A percentile compares a stretch with the other conserved stretches of the same genome.
Evolutionary conservation across 2,113 vertebrate species (phyloP).

Genomic region (Albula glossodonta): DNA sequence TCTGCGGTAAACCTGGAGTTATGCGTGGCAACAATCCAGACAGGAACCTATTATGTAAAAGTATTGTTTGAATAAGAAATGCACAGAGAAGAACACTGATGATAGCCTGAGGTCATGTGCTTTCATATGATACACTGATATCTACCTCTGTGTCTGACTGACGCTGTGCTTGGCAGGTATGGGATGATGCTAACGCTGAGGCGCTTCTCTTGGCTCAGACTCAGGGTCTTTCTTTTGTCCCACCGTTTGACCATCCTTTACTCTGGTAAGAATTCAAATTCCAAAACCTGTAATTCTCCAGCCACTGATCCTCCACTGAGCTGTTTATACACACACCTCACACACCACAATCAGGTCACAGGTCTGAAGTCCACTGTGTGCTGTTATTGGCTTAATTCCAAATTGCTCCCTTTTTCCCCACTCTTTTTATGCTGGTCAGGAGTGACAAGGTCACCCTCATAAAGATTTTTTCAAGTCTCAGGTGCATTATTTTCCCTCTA

Average conservation of each 20-base stretch:
- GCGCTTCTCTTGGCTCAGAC: constrained; percentile 62
- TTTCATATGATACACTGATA: not conserved
- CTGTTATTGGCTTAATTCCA: not conserved
- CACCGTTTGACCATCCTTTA: constrained; percentile 74
- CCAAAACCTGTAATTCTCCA: too few species aligned
- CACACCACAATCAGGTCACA: not conserved
- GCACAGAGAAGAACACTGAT: not conserved
- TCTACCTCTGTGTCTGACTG: not conserved
- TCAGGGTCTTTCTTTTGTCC: constrained; percentile 63
- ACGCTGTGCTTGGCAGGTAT: constrained; percentile 59
- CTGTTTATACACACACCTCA: not conserved
- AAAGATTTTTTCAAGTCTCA: not conserved
- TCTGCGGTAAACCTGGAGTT: not conserved
- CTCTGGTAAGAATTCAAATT: constrained; percentile 66
- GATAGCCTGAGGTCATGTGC: not conserved
- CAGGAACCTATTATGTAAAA: not conserved
- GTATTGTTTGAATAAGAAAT: not conserved
- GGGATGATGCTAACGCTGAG: constrained; percentile 74
- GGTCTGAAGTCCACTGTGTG: not conserved
- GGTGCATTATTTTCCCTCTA: not conserved
- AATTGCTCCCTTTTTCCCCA: not conserved
- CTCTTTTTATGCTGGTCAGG: not conserved
- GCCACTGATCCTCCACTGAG: not conserved
- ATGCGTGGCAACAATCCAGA: not conserved
- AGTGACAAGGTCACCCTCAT: not conserved